These are phyloP conservation scores for Oxycera nigricornis DNA, from an alignment of 2,888 invertebrate species.

Conservation along the genomic window DNA sequence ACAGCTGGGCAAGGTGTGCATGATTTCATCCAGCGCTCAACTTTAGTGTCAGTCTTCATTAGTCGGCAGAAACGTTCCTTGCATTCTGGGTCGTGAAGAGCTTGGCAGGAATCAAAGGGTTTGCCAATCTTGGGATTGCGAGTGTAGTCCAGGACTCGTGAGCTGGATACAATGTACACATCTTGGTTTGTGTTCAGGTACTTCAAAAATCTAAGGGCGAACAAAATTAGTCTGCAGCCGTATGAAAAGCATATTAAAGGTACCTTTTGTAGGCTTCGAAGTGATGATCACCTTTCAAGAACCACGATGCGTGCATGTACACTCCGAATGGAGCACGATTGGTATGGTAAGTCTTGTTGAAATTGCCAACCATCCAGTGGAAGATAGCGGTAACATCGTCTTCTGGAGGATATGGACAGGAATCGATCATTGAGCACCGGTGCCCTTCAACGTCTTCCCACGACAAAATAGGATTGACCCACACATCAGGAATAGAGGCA, in stretches of 20 bases:
- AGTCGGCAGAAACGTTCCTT: slow-evolving; percentile 54
- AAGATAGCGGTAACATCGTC: slow-evolving; percentile 64
- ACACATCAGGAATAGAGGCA: slow-evolving; percentile 64
- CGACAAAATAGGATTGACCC: slow-evolving; percentile 69
- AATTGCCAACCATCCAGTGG: slow-evolving; percentile 69
- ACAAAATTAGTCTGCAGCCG: neutral
- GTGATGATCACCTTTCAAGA: slow-evolving; percentile 63
- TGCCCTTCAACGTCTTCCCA: slow-evolving; percentile 63
- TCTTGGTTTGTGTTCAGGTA: slow-evolving; percentile 65
- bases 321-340: slow-evolving; percentile 74
- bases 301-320: slow-evolving; percentile 73
- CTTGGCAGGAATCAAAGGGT: slow-evolving; percentile 56
- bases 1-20: slow-evolving; percentile 64
- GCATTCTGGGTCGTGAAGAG: slow-evolving; percentile 52
- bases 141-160: slow-evolving; percentile 56
- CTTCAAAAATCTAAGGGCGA: slow-evolving; percentile 65
- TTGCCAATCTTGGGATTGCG: slow-evolving; percentile 55
- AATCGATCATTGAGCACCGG: slow-evolving; percentile 67
- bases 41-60: slow-evolving; percentile 53
- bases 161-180: slow-evolving; percentile 66
- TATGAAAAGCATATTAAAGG: slow-evolving; percentile 50
- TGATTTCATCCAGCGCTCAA: slow-evolving; percentile 63
- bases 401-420: slow-evolving; percentile 63
- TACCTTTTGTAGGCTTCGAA: slow-evolving; percentile 63
- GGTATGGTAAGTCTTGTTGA: slow-evolving; percentile 69